Base-by-base conservation (phyloP, 1,140 invertebrate species). In the Armadillidium nasatum region DNA sequence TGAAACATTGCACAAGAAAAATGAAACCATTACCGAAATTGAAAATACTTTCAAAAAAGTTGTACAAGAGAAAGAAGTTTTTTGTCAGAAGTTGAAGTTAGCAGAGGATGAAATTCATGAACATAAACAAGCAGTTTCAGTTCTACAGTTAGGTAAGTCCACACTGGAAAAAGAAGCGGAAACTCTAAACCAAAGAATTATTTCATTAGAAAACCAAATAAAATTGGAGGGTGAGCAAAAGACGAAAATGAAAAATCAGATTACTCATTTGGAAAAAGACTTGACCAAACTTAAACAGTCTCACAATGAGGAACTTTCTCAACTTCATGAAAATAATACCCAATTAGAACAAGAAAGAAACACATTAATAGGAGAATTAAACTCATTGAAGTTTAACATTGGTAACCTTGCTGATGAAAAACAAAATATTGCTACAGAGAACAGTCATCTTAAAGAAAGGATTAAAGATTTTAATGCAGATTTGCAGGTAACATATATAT, bases 341-440 rank as follows among this genome's bases (percentile, higher is more conserved):
- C 19, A 13, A 3, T 60, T 60, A 60, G 50, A 60, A 7, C 50
- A 60, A 13, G 19, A 60, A 60, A 19, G 50, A 60, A 60, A 60
- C 50, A 60, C 50, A 15, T 60, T 60, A 60, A 60, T 1, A 7
- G 50, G 19, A 15, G 77, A 78, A 7, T 4, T 73, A 22, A 76
- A 78, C 33, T 72, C 77, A 23, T 33, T 15, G 10, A 60, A 73
- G 54, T 74, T 60, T 21, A 72, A 75, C 19, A 73, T 69, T 60
- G 43, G 22, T 22, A 73, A 43, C 22, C 23, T 73, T 21, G 74
- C 73, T 15, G 13, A 60, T 7, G 74, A 78, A 44, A 44, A 75
- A 4, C 72, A 78, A 22, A 44, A 71, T 22, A n/a, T 78, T 13
- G 74, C 74, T 7, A 54, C 50, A 15, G 74, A 78, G 23, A 76